Base-by-base conservation (phyloP, 2,113 vertebrate genomes). In the Silurus glanis region DNA sequence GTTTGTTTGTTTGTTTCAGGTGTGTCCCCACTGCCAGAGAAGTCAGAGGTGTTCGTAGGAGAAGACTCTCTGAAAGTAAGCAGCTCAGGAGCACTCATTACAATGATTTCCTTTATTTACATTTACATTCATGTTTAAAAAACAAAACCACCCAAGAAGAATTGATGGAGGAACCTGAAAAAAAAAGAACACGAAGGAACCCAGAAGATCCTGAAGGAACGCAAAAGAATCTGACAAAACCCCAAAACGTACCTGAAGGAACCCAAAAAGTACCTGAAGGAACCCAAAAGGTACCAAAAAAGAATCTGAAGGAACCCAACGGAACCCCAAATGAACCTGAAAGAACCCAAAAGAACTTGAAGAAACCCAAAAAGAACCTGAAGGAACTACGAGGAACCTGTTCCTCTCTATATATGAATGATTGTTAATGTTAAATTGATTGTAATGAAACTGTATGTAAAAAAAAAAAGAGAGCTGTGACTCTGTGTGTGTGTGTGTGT, bases 51-150 rank as follows among this genome's bases (percentile, higher is more conserved):
- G 0, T 82, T 92, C 61, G 84, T 94, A 86, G 89, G 92, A 82
- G 91, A 93, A 74, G 92, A 91, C 5, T 95, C 94, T 3, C 90
- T 95, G 3, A 95, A 95, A 90, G 95, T 95, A 16, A 90, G 92
- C 89, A 76, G 51, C 51, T 5, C 51, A 19, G 12, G 61, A 56
- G n/a, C 56, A 58, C 21, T 0, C 23, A 25, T 25, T 25, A 25
- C 3, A 58, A 58, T 58, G 5, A 5, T 83, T 17, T 56, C n/a
- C 23, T 53, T 75, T 53, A 75, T 53, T 47, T 47, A 47, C 45
- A 72, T 72, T 72, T 72, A 47, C 37, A 72, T 9, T 72, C 45
- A 3, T 8, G 45, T 21, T 72, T 21, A 72, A 7, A 7, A 72
- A 37, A 21, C 16, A 49, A 49, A 72, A 45, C 37, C 5, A 37